Percentiles rank a stretch among this genome's conserved stretches.
Conservation (phyloP, 2,888 invertebrate species). For the Pseudeuparius sepicola region DNA sequence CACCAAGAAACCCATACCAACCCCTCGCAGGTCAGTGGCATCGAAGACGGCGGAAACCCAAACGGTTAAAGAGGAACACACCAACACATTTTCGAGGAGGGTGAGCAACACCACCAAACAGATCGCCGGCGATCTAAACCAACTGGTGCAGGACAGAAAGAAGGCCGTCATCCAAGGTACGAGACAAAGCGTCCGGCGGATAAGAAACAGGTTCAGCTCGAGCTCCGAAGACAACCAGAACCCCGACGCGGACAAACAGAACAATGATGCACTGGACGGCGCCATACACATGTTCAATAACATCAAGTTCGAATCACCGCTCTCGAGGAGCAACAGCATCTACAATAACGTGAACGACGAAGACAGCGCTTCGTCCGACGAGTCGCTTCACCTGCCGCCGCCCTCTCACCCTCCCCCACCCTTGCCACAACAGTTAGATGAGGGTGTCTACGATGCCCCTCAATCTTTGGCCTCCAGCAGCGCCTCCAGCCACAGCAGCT, state of each 20-base stretch:
- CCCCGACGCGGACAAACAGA: slow-evolving; percentile 19
- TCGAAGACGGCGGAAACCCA: not conserved
- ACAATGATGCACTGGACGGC: slow-evolving; percentile 25
- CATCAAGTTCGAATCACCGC: slow-evolving; percentile 28
- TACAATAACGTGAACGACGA: slow-evolving; percentile 18
- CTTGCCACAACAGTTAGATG: slow-evolving; percentile 44
- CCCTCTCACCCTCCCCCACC: slow-evolving; percentile 52
- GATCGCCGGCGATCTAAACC: slow-evolving; percentile 40
- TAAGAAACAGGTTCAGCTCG: slow-evolving; percentile 34
- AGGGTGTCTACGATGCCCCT: slow-evolving; percentile 47
- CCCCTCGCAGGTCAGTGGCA: slow-evolving; percentile 42
- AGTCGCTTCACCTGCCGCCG: slow-evolving; percentile 40
- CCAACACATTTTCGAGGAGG: slow-evolving; percentile 19
- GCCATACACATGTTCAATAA: slow-evolving; percentile 45
- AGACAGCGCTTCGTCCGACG: slow-evolving; percentile 21
- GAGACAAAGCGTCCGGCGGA: slow-evolving; percentile 39
- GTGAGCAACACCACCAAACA: slow-evolving; percentile 48
- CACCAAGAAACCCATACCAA: slow-evolving; percentile 43
- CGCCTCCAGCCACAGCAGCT: slow-evolving; percentile 30
- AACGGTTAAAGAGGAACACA: slow-evolving; percentile 17
- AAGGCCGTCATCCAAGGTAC: slow-evolving; percentile 57
- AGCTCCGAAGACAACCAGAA: slow-evolving; percentile 23
- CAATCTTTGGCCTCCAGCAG: slow-evolving; percentile 32
- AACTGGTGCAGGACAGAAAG: slow-evolving; percentile 44
- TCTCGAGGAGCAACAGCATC: slow-evolving; percentile 24